Percentiles rank a stretch among this genome's conserved stretches.
Conservation (phyloP, 1,140 invertebrate genomes). For the Lasioglossum albipes region DNA sequence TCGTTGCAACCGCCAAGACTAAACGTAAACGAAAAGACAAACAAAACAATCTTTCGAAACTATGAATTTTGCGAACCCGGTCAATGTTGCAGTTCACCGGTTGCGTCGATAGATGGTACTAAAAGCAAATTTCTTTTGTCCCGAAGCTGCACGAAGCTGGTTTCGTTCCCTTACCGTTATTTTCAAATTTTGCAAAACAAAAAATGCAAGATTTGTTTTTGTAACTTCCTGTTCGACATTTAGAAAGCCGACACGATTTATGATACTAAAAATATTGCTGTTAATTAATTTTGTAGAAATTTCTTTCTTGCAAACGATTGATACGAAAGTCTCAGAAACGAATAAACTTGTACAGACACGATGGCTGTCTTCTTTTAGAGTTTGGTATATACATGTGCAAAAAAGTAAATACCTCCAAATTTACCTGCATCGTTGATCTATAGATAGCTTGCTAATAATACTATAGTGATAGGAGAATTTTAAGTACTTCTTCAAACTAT, state of each 20-base stretch:
- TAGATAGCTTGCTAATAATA: neutral
- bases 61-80: slow-evolving; percentile 43
- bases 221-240: too few species aligned
- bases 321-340: too few species aligned
- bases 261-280: too few species aligned
- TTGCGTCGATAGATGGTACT: slow-evolving; percentile 24
- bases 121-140: slow-evolving; percentile 27
- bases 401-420: neutral
- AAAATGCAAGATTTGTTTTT: neutral
- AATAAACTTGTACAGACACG: too few species aligned
- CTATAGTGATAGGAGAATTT: neutral
- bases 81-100: slow-evolving; percentile 37
- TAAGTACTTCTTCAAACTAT: neutral
- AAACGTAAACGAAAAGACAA: slow-evolving; percentile 59
- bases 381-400: neutral
- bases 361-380: neutral
- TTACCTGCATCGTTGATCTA: neutral
- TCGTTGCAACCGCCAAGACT: slow-evolving; percentile 54
- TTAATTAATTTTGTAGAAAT: too few species aligned
- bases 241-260: too few species aligned
- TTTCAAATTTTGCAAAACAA: neutral
- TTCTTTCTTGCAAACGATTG: too few species aligned
- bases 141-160: neutral
- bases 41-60: slow-evolving; percentile 43
- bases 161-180: neutral